A percentile compares a stretch with the other conserved stretches of the same genome.
Evolutionary conservation across 2,888 invertebrate genomes (phyloP).

Genomic region (Hirtodrosophila alboralis): DNA sequence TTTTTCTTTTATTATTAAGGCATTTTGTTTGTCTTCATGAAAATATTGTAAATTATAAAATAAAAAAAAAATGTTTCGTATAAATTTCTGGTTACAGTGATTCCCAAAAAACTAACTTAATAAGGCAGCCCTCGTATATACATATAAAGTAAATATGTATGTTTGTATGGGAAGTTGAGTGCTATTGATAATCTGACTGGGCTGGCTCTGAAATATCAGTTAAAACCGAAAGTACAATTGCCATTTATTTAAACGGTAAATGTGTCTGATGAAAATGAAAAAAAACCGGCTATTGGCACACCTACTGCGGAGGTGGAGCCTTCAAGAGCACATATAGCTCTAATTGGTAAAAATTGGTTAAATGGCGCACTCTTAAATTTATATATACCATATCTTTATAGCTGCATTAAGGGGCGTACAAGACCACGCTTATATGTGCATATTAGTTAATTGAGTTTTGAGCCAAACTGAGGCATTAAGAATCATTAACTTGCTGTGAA

Average conservation of each 20-base stretch:
- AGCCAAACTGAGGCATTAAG: slow-evolving; percentile 24
- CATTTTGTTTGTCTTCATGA: no score
- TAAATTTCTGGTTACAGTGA: no score
- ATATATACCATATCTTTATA: slow-evolving; percentile 37
- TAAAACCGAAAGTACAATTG: slow-evolving; percentile 68
- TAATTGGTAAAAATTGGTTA: slow-evolving; percentile 56
- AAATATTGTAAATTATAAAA: no score
- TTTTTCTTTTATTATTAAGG: no score
- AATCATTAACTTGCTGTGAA: slow-evolving; percentile 20
- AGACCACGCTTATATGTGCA: slow-evolving; percentile 29
- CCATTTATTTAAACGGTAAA: slow-evolving; percentile 4
- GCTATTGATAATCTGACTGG: slow-evolving; percentile 46
- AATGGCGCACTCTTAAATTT: slow-evolving; percentile 55
- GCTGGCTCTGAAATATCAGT: slow-evolving; percentile 38
- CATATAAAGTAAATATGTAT: neutral
- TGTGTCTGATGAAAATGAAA: slow-evolving; percentile 25
- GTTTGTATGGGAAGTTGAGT: slow-evolving; percentile 19
- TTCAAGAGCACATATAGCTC: slow-evolving; percentile 41
- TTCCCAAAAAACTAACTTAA: no score
- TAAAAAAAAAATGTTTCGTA: no score
- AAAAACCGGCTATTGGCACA: slow-evolving; percentile 50
- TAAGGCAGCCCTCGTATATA: neutral
- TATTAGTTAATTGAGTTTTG: slow-evolving; percentile 59
- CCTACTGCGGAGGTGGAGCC: slow-evolving; percentile 73
- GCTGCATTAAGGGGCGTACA: slow-evolving; percentile 52